A percentile compares a stretch with the other conserved stretches of the same genome.
Evolutionary conservation across 2,113 vertebrate species (phyloP).

Genomic region (Solenodon paradoxus): DNA sequence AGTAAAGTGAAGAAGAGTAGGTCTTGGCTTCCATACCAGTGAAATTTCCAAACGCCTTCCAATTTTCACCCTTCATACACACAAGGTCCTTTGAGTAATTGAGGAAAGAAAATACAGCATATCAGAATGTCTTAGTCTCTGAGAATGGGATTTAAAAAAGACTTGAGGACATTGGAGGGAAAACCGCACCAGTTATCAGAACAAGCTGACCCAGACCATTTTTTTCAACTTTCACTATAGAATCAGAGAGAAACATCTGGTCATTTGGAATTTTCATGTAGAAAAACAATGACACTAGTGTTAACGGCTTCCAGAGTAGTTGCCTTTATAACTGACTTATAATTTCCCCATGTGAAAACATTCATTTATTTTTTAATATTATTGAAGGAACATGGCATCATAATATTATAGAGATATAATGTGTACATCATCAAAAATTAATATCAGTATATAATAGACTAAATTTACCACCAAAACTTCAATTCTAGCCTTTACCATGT

Average conservation of each 20-base stretch:
- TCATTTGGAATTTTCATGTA: not conserved
- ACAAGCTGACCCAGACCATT: not conserved
- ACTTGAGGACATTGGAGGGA: not conserved
- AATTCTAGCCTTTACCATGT: too few relatives aligned
- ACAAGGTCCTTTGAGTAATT: slow-evolving; percentile 5
- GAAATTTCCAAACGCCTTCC: slow-evolving; percentile 1
- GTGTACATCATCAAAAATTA: too few relatives aligned
- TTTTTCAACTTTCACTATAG: not conserved
- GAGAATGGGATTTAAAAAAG: slow-evolving; percentile 7
- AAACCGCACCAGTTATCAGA: not conserved
- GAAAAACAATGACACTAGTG: not conserved
- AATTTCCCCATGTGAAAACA: not conserved
- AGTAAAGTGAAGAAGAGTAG: not conserved
- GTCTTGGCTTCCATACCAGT: not conserved
- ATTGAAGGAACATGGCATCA: too few relatives aligned
- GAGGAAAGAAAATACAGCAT: not conserved
- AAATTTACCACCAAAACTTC: too few relatives aligned
- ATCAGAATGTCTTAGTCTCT: not conserved
- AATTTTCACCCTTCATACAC: not conserved
- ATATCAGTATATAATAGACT: too few relatives aligned
- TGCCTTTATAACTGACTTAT: slow-evolving; percentile 5
- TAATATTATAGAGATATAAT: too few relatives aligned
- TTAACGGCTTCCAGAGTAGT: not conserved
- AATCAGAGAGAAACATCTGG: not conserved
- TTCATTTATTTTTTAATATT: too few relatives aligned